Conservation (phyloP, 2,113 vertebrate genomes). For the Brachypteracias leptosomus region DNA sequence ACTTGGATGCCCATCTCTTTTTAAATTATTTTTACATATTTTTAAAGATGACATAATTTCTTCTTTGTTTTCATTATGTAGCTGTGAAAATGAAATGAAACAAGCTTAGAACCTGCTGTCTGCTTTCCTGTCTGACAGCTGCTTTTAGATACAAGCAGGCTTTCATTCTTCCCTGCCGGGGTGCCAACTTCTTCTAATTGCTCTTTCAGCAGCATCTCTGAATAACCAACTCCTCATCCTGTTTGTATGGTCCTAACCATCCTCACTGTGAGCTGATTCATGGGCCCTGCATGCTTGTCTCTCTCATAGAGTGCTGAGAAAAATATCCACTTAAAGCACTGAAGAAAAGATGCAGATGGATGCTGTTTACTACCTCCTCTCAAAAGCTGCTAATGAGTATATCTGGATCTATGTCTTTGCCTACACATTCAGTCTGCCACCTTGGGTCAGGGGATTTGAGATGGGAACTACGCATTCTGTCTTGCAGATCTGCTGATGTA, state of each 20-base stretch:
- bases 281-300: not conserved
- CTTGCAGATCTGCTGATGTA: not conserved
- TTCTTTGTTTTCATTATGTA: not conserved
- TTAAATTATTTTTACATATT: not conserved
- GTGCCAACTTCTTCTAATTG: not conserved
- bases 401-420: not conserved
- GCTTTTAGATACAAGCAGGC: not conserved
- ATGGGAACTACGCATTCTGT: not conserved
- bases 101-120: not conserved
- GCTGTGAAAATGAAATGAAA: conserved; percentile 16
- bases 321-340: not conserved
- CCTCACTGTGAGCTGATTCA: not conserved
- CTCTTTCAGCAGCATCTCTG: not conserved
- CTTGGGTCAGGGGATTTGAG: not conserved
- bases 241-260: not conserved
- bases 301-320: not conserved
- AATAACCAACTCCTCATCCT: not conserved
- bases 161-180: not conserved
- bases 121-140: not conserved
- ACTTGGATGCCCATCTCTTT: not conserved
- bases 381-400: not conserved
- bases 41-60: conserved; percentile 13
- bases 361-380: not conserved
- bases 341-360: not conserved
- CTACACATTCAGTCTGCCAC: not conserved